A percentile compares a stretch with the other conserved stretches of the same genome.
phyloP scores from a whole-genome alignment of 2,888 invertebrate species.

The Andrena dorsata region DNA sequence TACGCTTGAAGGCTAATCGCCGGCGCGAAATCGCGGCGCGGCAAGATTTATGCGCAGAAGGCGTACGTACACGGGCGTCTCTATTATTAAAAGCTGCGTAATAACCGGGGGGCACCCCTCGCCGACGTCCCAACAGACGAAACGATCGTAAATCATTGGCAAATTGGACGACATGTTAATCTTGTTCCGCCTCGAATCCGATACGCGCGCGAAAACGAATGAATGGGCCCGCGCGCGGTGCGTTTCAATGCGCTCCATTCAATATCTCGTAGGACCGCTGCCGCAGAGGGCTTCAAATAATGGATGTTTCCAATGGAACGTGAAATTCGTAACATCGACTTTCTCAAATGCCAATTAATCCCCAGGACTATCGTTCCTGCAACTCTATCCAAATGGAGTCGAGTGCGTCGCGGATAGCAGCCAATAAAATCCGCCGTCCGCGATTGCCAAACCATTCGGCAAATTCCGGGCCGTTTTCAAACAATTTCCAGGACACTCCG shows the following conservation, averaged over 20 bases:
- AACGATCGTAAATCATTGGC: slow-evolving; percentile 77
- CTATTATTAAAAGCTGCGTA: slow-evolving; percentile 80
- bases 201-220: slow-evolving; percentile 62
- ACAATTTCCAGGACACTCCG: slow-evolving; percentile 26
- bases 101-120: slow-evolving; percentile 74
- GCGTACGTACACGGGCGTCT: slow-evolving; percentile 74
- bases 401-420: background rate
- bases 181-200: slow-evolving; percentile 73
- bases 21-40: slow-evolving; percentile 66
- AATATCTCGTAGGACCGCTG: slow-evolving; percentile 33
- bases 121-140: slow-evolving; percentile 66
- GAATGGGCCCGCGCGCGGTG: slow-evolving; percentile 39
- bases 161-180: slow-evolving; percentile 78
- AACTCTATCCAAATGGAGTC: background rate
- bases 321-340: slow-evolving; percentile 5
- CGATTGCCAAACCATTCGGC: slow-evolving; percentile 34
- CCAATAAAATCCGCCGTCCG: slow-evolving; percentile 22
- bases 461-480: slow-evolving; percentile 14
- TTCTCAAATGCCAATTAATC: no score
- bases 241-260: slow-evolving; percentile 54
- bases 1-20: slow-evolving; percentile 66
- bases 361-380: background rate
- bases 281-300: background rate
- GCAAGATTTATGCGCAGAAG: slow-evolving; percentile 77
- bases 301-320: background rate